Conservation (phyloP, 2,797 vertebrate species). For the Stomatorhinus walkeri region DNA sequence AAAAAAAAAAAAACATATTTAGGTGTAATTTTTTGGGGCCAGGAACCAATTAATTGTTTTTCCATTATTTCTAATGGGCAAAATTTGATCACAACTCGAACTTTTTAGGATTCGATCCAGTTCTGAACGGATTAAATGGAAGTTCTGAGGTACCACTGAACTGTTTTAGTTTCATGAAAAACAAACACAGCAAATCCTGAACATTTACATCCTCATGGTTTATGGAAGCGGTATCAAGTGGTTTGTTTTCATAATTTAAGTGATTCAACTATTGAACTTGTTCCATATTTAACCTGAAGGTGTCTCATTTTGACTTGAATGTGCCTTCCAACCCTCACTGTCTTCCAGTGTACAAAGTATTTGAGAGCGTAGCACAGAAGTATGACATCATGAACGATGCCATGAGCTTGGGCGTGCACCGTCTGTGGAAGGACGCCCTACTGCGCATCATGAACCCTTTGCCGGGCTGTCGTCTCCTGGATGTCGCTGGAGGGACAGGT, state of each 20-base stretch:
- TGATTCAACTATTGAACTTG: neutral
- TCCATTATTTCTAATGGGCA: too few species aligned
- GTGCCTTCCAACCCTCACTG: neutral
- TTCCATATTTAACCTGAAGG: neutral
- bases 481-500: conserved; percentile 95
- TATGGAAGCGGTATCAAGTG: neutral
- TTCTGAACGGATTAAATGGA: too few species aligned
- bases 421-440: conserved; percentile 86
- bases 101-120: too few species aligned
- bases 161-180: neutral
- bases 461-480: conserved; percentile 77
- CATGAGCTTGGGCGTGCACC: conserved; percentile 89
- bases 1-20: too few species aligned
- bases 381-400: conserved; percentile 97
- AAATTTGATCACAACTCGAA: too few species aligned
- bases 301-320: neutral
- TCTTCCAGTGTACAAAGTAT: conserved; percentile 79
- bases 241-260: neutral
- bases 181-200: neutral
- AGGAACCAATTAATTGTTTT: too few species aligned
- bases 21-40: too few species aligned
- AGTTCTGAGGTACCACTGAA: too few species aligned
- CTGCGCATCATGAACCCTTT: conserved; percentile 77
- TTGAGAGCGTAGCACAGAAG: conserved; percentile 87
- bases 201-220: neutral